Base-by-base conservation (phyloP, 2,113 vertebrate species). In the Porphyrio hochstetteri region DNA sequence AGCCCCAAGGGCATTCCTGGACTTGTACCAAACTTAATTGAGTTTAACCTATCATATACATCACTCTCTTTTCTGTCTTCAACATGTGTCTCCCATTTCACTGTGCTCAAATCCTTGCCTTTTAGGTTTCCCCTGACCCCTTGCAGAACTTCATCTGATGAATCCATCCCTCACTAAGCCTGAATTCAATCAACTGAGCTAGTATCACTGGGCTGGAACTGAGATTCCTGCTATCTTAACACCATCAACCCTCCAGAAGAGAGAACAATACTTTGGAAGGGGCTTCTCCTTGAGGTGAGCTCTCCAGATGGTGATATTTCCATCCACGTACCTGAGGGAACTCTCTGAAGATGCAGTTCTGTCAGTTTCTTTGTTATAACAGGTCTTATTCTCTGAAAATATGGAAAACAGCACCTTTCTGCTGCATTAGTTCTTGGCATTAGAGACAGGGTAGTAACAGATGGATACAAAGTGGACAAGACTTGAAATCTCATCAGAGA, bases 281-380 rank as follows among this genome's bases (percentile, higher is more conserved):
- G 27, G 11, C 27, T 81, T 10, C 5, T 89, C 33, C 53, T 88
- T 25, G 42, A 95, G 42, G 18, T 53, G 35, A 91, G 42, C 50
- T 86, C 60, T 91, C 69, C 86, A 86, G 80, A 71, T 84, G 86
- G 61, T 92, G 86, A 44, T 52, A 61, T 59, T 90, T 92, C 38
- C 48, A 11, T 76, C 38, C 11, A 0, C 2, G 4, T 85, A 65
- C n/a, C 59, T 74, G 31, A 61, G 46, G 46, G 50, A 92, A 48
- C 36, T 67, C 70, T 72, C 61, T n/a, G 48, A 86, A 78, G 83
- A 82, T 79, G 56, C 25, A 78, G 0, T 42, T 60, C 42, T 78
- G 27, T 9, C 20, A 53, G 55, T 0, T 33, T 71, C n/a, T 77
- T 83, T 59, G 20, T 57, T 83, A 29, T 56, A 72, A 65, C 35